Evolutionary conservation across 2,113 vertebrate genomes (phyloP).

Genomic region (Grammomys dolichurus): DNA sequence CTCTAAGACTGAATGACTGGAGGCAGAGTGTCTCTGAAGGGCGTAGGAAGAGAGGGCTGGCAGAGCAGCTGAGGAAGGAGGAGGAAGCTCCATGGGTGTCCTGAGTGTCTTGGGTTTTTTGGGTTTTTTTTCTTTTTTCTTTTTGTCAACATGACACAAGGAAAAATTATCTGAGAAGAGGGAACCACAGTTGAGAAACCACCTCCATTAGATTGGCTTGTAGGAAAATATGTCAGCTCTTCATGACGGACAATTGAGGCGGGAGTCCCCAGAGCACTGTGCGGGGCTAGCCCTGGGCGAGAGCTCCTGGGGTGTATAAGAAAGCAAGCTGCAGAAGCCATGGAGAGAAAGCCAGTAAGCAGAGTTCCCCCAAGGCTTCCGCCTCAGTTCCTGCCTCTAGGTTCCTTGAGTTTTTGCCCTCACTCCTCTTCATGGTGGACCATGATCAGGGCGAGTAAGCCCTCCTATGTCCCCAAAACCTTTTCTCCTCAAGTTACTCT

Average conservation of each 20-base stretch:
- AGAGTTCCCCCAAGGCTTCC: background rate
- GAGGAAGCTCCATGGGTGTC: too few relatives aligned
- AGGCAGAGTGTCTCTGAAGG: background rate
- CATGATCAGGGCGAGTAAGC: too few relatives aligned
- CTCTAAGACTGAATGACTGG: background rate
- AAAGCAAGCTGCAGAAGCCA: background rate
- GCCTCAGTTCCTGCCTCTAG: background rate
- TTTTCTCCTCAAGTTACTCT: background rate
- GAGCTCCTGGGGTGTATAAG: background rate
- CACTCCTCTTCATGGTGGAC: background rate
- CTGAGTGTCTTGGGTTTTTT: too few relatives aligned
- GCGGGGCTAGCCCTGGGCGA: background rate
- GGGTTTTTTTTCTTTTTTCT: background rate
- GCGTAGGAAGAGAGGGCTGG: background rate
- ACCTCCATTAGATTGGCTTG: background rate
- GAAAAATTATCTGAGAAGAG: background rate
- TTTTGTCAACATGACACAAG: background rate
- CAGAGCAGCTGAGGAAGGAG: background rate
- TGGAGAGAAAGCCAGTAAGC: background rate
- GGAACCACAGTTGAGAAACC: background rate
- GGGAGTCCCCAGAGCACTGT: background rate
- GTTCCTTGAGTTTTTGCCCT: background rate
- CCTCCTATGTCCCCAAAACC: background rate
- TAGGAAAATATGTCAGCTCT: background rate
- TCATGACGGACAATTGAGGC: background rate